A percentile compares a stretch with the other conserved stretches of the same genome.
Evolutionary conservation across 2,888 invertebrate species (phyloP).

Genomic region (Tachina lurida): DNA sequence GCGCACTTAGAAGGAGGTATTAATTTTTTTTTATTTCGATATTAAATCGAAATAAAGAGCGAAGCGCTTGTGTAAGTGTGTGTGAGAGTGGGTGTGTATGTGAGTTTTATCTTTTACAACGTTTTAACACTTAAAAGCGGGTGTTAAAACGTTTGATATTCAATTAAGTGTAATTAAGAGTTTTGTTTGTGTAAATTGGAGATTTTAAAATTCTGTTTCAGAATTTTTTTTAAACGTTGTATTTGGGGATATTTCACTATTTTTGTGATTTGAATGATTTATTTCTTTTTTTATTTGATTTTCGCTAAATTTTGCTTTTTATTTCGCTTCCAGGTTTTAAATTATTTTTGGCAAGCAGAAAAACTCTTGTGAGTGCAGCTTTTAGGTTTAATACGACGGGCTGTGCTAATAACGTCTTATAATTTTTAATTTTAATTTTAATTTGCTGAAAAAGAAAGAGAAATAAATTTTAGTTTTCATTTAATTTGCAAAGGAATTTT

Average conservation of each 20-base stretch:
- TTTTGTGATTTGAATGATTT: neutral
- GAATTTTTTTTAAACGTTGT: neutral
- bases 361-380: neutral
- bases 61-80: neutral
- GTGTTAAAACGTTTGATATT: slow-evolving; percentile 19
- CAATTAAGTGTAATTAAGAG: slow-evolving; percentile 6
- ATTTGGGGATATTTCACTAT: neutral
- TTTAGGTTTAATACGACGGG: neutral
- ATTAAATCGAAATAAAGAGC: slow-evolving; percentile 40
- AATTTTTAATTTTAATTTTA: too few relatives aligned
- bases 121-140: slow-evolving; percentile 32
- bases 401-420: neutral
- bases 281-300: slow-evolving; percentile 4
- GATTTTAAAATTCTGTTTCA: slow-evolving; percentile 10
- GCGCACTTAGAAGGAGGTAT: slow-evolving; percentile 14
- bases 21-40: slow-evolving; percentile 33
- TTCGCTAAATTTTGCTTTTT: neutral
- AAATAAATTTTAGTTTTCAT: neutral
- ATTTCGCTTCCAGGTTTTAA: neutral
- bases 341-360: neutral
- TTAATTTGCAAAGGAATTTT: neutral
- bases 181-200: slow-evolving; percentile 6
- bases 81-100: neutral
- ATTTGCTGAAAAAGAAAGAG: slow-evolving; percentile 2
- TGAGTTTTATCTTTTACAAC: neutral